Base-by-base conservation (phyloP, 2,888 invertebrate species). In the Coelopa pilipes region DNA sequence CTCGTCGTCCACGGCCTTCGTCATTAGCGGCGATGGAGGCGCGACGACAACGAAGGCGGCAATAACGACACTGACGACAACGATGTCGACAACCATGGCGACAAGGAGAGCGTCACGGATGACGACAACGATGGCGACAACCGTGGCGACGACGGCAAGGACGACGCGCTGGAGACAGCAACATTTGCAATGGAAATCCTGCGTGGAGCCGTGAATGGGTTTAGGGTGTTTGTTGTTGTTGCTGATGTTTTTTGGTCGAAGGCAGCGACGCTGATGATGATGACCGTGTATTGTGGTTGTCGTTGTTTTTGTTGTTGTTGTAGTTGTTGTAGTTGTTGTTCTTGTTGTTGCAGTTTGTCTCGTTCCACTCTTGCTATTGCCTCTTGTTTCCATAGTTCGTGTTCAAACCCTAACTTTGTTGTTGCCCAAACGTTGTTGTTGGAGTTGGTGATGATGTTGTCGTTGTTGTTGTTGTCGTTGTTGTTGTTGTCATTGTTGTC, bases 171-270 rank as follows among this genome's bases (percentile, higher is more conserved):
- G 17, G 49, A 9, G 13, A 13, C 49, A 66, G 13, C 66, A 21
- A 19, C 50, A 50, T 47, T 50, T 49, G 49, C 19, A 21, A 13
- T 19, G n/a, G 19, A 50, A 66, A 49, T 49, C 49, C 50, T 66
- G 66, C 21, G 21, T 50, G 19, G 15, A 62, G 34, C 62, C 21
- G 57, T 55, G 67, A 67, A 67, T 50, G 55, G 67, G 53, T 67
- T 67, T 17, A 53, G 55, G n/a, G 67, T 34, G 1, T 15, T 55
- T 34, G 62, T 45, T 15, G 9, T 21, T 59, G 17, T 59, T 59
- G 17, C 7, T 34, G 45, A 2, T 24, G 45, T n/a, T n/a, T 15
- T 45, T 62, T 53, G 53, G 3, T 53, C 2, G 53, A n/a, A 17
- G 53, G 53, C 53, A 17, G 4, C 10, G 15, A 17, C 9, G 53